Evolutionary conservation across 2,113 vertebrate species (phyloP).

Genomic region (Felis catus): F.catus_Fca126_mat1.0 CM031423.1:49370501-49371000

Average conservation of each 20-base stretch:
- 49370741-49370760: conserved; percentile 26
- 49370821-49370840: conserved; percentile 11
- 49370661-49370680: conserved; percentile 58
- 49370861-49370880: neutral
- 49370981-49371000: neutral
- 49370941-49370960: neutral
- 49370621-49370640: conserved; percentile 62
- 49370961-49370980: neutral
- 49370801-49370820: conserved; percentile 22
- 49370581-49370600: conserved; percentile 30
- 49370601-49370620: conserved; percentile 65
- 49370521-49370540: conserved; percentile 35
- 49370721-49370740: neutral
- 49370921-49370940: neutral
- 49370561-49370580: conserved; percentile 5
- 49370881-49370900: neutral
- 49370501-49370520: conserved; percentile 25
- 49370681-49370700: neutral
- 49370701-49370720: neutral
- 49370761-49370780: neutral
- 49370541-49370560: conserved; percentile 55
- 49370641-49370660: conserved; percentile 53
- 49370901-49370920: neutral
- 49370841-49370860: neutral
- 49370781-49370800: conserved; percentile 40